phyloP scores from a whole-genome alignment of 2,797 vertebrate species.

The Schizothorax lantsangensis region DNA sequence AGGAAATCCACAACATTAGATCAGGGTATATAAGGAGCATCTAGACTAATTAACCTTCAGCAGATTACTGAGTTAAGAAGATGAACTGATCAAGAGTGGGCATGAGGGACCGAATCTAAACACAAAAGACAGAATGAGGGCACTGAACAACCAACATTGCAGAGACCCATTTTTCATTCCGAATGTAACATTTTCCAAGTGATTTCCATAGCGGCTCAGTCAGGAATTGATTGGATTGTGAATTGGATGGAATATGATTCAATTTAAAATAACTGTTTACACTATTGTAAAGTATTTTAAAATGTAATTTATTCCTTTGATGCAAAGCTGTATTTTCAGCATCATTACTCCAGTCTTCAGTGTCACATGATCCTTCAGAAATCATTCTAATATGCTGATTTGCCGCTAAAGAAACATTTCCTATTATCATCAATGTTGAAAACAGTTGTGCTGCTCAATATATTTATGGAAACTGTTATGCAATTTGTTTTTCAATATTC shows the following conservation, averaged over 20 bases:
- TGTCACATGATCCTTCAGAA: neutral
- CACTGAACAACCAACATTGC: neutral
- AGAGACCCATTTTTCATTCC: neutral
- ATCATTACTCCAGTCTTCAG: neutral
- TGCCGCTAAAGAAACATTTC: neutral
- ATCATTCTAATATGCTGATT: neutral
- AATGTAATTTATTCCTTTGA: neutral
- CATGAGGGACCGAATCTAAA: neutral
- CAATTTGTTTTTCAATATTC: no score
- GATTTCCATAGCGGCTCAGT: neutral
- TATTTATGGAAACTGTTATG: no score
- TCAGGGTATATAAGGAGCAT: neutral
- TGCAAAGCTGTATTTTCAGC: neutral
- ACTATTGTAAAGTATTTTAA: neutral
- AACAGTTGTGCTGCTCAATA: no score
- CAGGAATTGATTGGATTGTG: neutral
- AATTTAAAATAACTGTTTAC: neutral
- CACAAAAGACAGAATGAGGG: neutral
- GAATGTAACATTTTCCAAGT: neutral
- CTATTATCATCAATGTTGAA: neutral
- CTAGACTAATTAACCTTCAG: slow-evolving; percentile 24
- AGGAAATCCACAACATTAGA: neutral
- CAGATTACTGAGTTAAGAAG: slow-evolving; percentile 7
- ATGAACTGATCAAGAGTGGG: slow-evolving; percentile 7
- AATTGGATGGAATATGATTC: neutral